A percentile compares a stretch with the other conserved stretches of the same genome.
phyloP scores from a whole-genome alignment of 1,140 invertebrate genomes.

The Ips nitidus region DNA sequence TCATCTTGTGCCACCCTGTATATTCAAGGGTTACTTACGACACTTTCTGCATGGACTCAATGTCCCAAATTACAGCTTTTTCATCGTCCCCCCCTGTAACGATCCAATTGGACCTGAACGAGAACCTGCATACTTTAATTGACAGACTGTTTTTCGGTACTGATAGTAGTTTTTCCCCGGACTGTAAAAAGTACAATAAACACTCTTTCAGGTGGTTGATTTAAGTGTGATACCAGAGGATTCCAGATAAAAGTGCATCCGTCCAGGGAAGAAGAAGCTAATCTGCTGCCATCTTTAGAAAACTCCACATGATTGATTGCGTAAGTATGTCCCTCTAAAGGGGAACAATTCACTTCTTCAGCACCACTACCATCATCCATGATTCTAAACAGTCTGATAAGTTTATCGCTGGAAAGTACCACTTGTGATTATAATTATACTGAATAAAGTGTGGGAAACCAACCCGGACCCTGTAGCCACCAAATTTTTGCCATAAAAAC shows the following conservation, averaged over 20 bases:
- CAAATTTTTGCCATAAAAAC: constrained; percentile 54
- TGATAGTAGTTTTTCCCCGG: constrained; percentile 45
- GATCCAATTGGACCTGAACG: constrained; percentile 62
- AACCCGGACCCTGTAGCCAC: constrained; percentile 62
- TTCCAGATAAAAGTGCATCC: constrained; percentile 71
- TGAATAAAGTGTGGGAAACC: neutral
- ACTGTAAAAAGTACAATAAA: constrained; percentile 47
- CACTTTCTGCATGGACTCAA: constrained; percentile 58
- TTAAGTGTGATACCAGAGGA: constrained; percentile 59
- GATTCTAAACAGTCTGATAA: constrained; percentile 57
- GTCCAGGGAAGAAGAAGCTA: constrained; percentile 74
- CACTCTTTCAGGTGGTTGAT: too few relatives aligned
- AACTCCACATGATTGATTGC: constrained; percentile 67
- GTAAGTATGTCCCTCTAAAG: constrained; percentile 63
- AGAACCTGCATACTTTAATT: constrained; percentile 63
- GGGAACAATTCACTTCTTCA: constrained; percentile 55
- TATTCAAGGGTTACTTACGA: too few relatives aligned
- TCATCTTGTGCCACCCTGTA: too few relatives aligned
- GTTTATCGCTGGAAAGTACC: constrained; percentile 58
- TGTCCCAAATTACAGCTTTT: constrained; percentile 66
- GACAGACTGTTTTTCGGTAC: constrained; percentile 48
- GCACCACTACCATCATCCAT: constrained; percentile 50
- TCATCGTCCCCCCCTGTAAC: constrained; percentile 76
- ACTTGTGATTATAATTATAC: neutral
- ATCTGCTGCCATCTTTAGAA: constrained; percentile 62